Conservation (phyloP, 64 coral and sea anemone species). For the Platygyra sinensis region DNA sequence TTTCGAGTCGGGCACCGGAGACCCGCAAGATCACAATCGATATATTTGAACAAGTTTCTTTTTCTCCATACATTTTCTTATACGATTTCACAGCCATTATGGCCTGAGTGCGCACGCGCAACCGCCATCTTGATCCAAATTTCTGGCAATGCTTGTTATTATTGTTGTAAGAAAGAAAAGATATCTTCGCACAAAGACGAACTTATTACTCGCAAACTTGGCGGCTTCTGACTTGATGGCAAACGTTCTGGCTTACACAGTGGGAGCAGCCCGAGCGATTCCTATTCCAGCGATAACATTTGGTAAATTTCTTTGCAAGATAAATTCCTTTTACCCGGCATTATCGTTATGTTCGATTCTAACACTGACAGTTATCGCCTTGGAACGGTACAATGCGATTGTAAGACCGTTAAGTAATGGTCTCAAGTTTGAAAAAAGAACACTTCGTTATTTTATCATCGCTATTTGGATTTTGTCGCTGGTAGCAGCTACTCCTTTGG, state of each 20-base stretch:
- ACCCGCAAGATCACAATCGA: no score
- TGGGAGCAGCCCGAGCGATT: background rate
- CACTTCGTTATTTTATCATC: background rate
- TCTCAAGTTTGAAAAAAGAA: constrained; percentile 9
- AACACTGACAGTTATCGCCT: constrained; percentile 7
- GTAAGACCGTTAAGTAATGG: constrained; percentile 5
- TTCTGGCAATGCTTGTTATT: no score
- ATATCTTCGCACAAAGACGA: constrained; percentile 34
- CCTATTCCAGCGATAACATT: background rate
- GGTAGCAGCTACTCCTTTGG: background rate
- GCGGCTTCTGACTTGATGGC: constrained; percentile 15
- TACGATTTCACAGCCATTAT: no score
- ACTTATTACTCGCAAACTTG: constrained; percentile 40
- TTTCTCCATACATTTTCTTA: no score
- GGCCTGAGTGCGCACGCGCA: no score
- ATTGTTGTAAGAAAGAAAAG: constrained; percentile 32
- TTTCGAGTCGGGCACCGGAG: no score
- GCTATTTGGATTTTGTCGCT: background rate
- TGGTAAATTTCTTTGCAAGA: background rate
- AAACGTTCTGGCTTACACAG: background rate
- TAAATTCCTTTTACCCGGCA: background rate
- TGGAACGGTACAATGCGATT: constrained; percentile 32
- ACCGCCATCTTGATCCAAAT: no score
- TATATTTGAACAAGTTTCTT: no score
- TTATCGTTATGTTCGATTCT: background rate